A percentile compares a stretch with the other conserved stretches of the same genome.
Evolutionary conservation across 23 tunicate genomes (phyloP).

Genomic region (Botrylloides violaceus): DNA sequence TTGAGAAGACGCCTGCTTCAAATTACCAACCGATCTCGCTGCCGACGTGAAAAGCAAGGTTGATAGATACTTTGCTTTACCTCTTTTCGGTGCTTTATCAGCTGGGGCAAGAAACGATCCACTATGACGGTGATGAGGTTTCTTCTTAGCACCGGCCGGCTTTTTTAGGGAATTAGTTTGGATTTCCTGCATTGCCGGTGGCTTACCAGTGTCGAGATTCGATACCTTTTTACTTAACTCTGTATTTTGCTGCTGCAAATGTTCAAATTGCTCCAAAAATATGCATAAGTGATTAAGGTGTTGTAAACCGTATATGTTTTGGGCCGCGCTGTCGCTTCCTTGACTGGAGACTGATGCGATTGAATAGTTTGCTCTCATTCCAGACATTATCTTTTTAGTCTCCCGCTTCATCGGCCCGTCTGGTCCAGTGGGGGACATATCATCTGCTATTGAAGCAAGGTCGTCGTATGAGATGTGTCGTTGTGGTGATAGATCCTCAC

Average conservation of each 20-base stretch:
- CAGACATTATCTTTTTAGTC: neutral
- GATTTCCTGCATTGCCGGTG: neutral
- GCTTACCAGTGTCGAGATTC: neutral
- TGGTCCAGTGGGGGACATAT: neutral
- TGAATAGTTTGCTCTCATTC: neutral
- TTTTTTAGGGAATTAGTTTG: neutral
- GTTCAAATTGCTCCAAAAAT: slow-evolving; percentile 9
- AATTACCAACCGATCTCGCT: slow-evolving; percentile 11
- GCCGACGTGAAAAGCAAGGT: slow-evolving; percentile 4
- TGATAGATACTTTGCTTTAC: slow-evolving; percentile 1
- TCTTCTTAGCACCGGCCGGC: neutral
- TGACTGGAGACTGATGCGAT: slow-evolving; percentile 18
- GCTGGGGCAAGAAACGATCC: neutral
- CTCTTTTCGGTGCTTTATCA: neutral
- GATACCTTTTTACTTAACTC: neutral
- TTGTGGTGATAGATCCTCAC: neutral
- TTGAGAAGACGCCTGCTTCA: slow-evolving; percentile 12
- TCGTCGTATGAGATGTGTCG: slow-evolving; percentile 4
- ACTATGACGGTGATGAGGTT: neutral
- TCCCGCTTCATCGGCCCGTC: neutral
- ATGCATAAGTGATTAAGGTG: slow-evolving; percentile 7
- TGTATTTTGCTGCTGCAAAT: neutral
- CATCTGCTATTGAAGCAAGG: neutral
- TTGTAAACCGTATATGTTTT: neutral
- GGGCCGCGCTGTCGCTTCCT: neutral